Conservation (phyloP, 2,113 vertebrate genomes). For the Progne subis region DNA sequence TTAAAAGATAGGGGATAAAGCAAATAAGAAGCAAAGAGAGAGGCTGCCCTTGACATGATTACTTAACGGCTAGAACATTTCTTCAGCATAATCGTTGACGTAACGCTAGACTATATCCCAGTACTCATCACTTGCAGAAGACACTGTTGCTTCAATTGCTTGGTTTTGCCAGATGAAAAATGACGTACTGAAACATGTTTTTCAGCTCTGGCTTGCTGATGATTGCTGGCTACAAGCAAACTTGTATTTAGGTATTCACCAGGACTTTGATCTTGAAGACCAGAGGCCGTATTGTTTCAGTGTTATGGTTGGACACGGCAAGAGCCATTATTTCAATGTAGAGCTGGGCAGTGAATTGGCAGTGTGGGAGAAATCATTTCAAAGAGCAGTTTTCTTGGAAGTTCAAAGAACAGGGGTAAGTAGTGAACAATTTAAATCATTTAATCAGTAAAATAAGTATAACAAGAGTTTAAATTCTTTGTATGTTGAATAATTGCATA, state of each 20-base stretch:
- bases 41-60: not conserved
- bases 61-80: not conserved
- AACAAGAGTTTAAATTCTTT: not conserved
- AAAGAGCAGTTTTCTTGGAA: slow-evolving; percentile 90
- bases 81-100: not conserved
- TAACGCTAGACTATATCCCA: not conserved
- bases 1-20: not conserved
- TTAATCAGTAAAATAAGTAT: not conserved
- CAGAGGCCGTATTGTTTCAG: slow-evolving; percentile 87
- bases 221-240: slow-evolving; percentile 90
- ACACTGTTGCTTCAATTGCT: not conserved
- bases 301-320: slow-evolving; percentile 84
- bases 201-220: slow-evolving; percentile 88
- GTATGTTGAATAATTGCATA: not conserved
- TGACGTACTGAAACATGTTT: slow-evolving; percentile 54
- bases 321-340: slow-evolving; percentile 87
- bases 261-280: slow-evolving; percentile 83
- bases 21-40: not conserved
- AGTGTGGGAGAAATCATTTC: slow-evolving; percentile 91
- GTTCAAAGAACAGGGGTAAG: slow-evolving; percentile 90
- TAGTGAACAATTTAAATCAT: not conserved
- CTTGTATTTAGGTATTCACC: slow-evolving; percentile 84
- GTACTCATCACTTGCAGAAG: not conserved
- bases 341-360: slow-evolving; percentile 87
- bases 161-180: slow-evolving; percentile 19